Conservation (phyloP, 2,797 vertebrate species). For the Momotus momota region DNA sequence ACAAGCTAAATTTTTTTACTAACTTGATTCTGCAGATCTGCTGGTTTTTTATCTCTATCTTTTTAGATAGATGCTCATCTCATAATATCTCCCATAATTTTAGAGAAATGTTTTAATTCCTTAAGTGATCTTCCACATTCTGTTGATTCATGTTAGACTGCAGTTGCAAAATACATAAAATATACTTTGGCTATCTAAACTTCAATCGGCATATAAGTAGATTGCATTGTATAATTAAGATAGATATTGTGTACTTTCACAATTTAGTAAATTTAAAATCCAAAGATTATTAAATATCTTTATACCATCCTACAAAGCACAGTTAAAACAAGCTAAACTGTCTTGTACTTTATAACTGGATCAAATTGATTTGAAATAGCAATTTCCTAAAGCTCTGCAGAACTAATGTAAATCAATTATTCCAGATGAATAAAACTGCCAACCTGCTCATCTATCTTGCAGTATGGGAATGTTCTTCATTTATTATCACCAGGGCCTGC, state of each 20-base stretch:
- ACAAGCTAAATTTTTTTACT: not conserved
- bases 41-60: not conserved
- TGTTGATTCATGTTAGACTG: not conserved
- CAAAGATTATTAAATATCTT: conserved; percentile 10
- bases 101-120: not conserved
- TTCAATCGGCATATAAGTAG: not conserved
- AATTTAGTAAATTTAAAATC: conserved; percentile 43
- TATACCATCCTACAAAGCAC: not conserved
- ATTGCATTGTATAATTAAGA: not conserved
- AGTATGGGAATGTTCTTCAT: conserved; percentile 10
- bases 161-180: not conserved
- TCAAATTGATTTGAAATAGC: conserved; percentile 61
- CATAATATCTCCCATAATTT: not conserved
- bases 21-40: not conserved
- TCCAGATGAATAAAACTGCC: conserved; percentile 48
- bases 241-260: not conserved
- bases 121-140: not conserved
- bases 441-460: conserved; percentile 5
- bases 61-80: not conserved
- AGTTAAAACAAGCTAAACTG: conserved; percentile 56
- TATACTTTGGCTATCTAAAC: not conserved
- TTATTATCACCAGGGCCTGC: not conserved
- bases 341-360: conserved; percentile 40
- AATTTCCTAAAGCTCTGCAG: conserved; percentile 48
- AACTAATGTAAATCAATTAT: conserved; percentile 65